These are phyloP conservation scores for Premnoplex brunnescens DNA, from an alignment of 2,797 vertebrate species.

Conservation along the genomic window DNA sequence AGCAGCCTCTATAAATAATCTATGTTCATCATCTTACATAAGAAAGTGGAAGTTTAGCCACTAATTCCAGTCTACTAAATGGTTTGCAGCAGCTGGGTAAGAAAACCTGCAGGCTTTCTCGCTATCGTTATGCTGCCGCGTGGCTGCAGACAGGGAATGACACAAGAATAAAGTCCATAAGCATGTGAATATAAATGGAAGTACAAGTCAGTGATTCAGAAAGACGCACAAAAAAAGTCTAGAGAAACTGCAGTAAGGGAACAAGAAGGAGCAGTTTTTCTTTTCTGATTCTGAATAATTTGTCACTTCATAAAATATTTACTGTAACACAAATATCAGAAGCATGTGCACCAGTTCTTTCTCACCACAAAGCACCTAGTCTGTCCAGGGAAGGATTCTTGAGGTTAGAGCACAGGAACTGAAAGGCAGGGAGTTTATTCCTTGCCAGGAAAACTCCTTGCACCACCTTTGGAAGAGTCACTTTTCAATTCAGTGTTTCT, in stretches of 20 bases:
- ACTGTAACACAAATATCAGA: background rate
- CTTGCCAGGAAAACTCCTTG: background rate
- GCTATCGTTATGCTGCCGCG: background rate
- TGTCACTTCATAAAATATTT: background rate
- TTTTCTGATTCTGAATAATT: background rate
- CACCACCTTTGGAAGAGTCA: background rate
- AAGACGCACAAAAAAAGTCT: background rate
- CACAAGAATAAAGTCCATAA: slow-evolving; percentile 29
- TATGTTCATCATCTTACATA: slow-evolving; percentile 49
- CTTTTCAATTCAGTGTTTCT: background rate
- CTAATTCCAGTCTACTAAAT: slow-evolving; percentile 47
- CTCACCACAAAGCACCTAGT: background rate
- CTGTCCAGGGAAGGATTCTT: background rate
- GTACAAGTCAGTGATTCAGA: slow-evolving; percentile 24
- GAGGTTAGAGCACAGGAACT: background rate
- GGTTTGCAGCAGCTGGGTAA: slow-evolving; percentile 51
- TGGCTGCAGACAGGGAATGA: background rate
- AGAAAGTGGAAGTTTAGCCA: slow-evolving; percentile 42
- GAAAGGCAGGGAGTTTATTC: background rate
- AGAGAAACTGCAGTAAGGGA: background rate
- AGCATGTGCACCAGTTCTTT: background rate
- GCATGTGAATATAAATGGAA: slow-evolving; percentile 31
- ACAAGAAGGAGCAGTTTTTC: background rate
- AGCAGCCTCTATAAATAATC: slow-evolving; percentile 50
- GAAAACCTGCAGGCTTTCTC: slow-evolving; percentile 53